Percentiles rank a stretch among this genome's conserved stretches.
phyloP scores from a whole-genome alignment of 35 echinoderm and acorn worm genomes.

The Eucidaris tribuloides region DNA sequence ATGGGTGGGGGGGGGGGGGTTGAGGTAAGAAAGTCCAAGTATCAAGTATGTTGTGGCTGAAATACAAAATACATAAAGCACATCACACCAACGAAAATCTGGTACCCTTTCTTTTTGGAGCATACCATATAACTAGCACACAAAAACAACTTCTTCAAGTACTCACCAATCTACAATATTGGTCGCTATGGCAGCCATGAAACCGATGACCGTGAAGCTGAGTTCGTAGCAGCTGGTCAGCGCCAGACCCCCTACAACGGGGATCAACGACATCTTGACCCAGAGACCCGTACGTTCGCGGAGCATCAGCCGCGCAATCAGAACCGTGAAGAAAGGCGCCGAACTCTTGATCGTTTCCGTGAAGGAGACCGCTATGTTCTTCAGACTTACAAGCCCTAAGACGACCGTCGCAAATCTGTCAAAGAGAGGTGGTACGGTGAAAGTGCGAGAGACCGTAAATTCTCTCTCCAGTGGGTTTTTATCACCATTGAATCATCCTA shows the following conservation, averaged over 20 bases:
- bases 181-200: conserved; percentile 89
- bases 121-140: not conserved
- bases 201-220: conserved; percentile 85
- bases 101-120: not conserved
- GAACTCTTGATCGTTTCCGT: conserved; percentile 99
- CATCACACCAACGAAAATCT: not conserved
- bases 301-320: conserved; percentile 73
- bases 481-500: too few species aligned
- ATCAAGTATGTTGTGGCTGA: too few species aligned
- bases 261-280: conserved; percentile 82
- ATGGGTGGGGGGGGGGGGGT: too few species aligned
- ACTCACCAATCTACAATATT: conserved; percentile 99
- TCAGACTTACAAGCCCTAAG: conserved; percentile 81
- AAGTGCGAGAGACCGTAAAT: too few species aligned
- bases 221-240: conserved; percentile 95
- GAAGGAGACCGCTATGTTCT: conserved; percentile 96
- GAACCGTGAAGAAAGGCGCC: conserved; percentile 89
- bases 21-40: too few species aligned
- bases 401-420: conserved; percentile 87
- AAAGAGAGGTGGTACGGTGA: too few species aligned
- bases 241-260: conserved; percentile 87
- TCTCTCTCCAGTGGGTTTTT: too few species aligned
- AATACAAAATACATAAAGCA: too few species aligned
- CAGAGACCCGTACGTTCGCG: conserved; percentile 79
- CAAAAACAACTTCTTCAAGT: not conserved